These are phyloP conservation scores for Willisornis vidua DNA, from an alignment of 2,113 vertebrate species.

Conservation along the genomic window DNA sequence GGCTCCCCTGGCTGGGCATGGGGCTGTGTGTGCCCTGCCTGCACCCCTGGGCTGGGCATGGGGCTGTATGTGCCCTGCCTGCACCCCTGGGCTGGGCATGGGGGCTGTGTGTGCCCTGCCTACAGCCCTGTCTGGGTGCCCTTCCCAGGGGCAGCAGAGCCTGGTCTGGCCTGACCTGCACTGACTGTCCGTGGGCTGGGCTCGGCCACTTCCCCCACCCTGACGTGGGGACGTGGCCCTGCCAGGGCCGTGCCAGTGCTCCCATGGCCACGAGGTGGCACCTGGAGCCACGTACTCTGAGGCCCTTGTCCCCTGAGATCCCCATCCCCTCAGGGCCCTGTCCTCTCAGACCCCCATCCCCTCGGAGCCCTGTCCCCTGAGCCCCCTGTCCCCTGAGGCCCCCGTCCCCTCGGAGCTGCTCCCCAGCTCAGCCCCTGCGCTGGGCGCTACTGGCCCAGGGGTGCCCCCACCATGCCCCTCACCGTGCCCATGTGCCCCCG, in stretches of 20 bases:
- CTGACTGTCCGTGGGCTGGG: neutral
- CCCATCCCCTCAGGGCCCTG: neutral
- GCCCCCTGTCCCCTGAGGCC: neutral
- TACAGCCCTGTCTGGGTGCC: neutral
- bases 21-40: too few relatives aligned
- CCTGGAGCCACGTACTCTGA: neutral
- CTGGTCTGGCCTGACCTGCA: neutral
- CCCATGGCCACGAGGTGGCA: slow-evolving; percentile 20
- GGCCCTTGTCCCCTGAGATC: neutral
- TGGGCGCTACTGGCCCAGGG: neutral
- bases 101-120: accelerated
- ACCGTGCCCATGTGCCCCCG: neutral
- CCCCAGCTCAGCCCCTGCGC: neutral
- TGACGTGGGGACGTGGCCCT: neutral
- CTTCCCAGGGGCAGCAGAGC: neutral
- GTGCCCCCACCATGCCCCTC: neutral
- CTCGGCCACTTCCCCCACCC: neutral
- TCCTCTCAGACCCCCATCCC: neutral
- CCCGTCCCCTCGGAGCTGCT: neutral
- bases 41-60: too few relatives aligned
- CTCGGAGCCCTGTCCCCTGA: neutral
- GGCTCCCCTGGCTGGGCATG: too few relatives aligned
- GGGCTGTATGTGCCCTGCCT: neutral
- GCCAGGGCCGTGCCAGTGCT: neutral
- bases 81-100: accelerated